Evolutionary conservation across 2,797 vertebrate species (phyloP), one percentile per base, ranked within the genome.

Genomic region (Hozukius guyotensis): DNA sequence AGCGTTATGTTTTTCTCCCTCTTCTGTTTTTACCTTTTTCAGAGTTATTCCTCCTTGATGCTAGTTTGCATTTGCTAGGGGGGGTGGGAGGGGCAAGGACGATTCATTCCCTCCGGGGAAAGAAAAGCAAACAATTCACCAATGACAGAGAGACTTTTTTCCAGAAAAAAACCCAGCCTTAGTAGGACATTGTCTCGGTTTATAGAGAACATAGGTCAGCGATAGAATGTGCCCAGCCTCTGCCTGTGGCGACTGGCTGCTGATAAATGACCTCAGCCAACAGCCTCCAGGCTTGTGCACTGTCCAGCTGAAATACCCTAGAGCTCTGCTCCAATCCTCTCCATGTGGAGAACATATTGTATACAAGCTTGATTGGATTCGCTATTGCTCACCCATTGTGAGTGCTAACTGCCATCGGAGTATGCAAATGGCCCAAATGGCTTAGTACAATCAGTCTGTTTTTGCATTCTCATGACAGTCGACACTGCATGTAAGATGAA

Each of bases 251-350:
- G 56, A 81, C 83, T 86, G 79, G 80, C 87, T 81, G 65, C 83
- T 93, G 93, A 93, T 91, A 78, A 88, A 92, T 86, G 80, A 89
- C 88, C 89, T 86, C 66, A 55, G 82, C 86, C 80, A 75, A 76
- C 75, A 83, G 89, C 85, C 75, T 84, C 69, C 34, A 59, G 88
- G 74, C 81, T 76, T 84, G 78, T 85, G 82, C 82, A 61, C 72
- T 8, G 81, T 84, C 83, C 87, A 86, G 83, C 75, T 63, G 49
- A 87, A 88, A 90, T 34, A 75, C 78, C 67, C 69, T 20, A 75
- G 71, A 83, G 80, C 78, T 80, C 53, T 53, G 67, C 64, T 85
- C 46, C 82, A 71, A 52, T 85, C 87, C 63, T 80, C 63, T 72
- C 72, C 59, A 74, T 64, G 77, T 42, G 8, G 72, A 1, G 4